These are phyloP conservation scores for Isaurus tuberculatus DNA, from an alignment of 92 coral and sea anemone genomes.

Conservation along the genomic window DNA sequence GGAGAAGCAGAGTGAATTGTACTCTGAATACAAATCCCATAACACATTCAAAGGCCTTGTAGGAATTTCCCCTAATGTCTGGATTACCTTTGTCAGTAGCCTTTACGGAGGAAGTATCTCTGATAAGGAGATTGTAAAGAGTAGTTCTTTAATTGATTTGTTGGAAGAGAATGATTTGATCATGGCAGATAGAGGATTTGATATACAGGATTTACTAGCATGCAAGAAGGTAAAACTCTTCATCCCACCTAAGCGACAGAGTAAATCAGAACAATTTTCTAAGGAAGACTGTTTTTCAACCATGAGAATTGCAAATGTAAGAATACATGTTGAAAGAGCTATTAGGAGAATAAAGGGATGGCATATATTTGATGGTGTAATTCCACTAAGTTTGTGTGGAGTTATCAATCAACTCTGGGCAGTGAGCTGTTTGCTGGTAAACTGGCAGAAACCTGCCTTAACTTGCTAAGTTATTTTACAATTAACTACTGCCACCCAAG, in stretches of 20 bases:
- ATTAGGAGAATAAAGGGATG: constrained; percentile 70
- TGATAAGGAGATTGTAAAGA: constrained; percentile 38
- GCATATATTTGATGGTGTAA: constrained; percentile 71
- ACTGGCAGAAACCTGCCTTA: constrained; percentile 65
- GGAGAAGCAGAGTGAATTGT: constrained; percentile 65
- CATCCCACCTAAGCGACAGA: constrained; percentile 24
- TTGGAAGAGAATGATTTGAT: constrained; percentile 3
- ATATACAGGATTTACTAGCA: constrained; percentile 3
- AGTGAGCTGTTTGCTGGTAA: constrained; percentile 64
- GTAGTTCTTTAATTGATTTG: constrained; percentile 2
- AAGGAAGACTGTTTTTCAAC: constrained; percentile 68
- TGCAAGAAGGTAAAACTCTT: constrained; percentile 4
- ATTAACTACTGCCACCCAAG: neutral
- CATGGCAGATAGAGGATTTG: constrained; percentile 6
- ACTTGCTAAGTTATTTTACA: constrained; percentile 40
- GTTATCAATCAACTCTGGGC: constrained; percentile 68
- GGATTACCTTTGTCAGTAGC: constrained; percentile 69
- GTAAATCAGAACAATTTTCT: constrained; percentile 58
- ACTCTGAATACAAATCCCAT: constrained; percentile 70
- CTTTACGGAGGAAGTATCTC: constrained; percentile 73
- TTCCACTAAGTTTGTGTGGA: constrained; percentile 67
- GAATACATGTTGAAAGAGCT: constrained; percentile 75
- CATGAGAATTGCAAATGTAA: constrained; percentile 68
- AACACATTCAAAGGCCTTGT: constrained; percentile 72
- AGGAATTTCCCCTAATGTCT: constrained; percentile 72